Percentiles rank a stretch among this genome's conserved stretches.
These are phyloP conservation scores for Globodera rostochiensis DNA, from an alignment of 1,140 invertebrate genomes.

Conservation along the genomic window DNA sequence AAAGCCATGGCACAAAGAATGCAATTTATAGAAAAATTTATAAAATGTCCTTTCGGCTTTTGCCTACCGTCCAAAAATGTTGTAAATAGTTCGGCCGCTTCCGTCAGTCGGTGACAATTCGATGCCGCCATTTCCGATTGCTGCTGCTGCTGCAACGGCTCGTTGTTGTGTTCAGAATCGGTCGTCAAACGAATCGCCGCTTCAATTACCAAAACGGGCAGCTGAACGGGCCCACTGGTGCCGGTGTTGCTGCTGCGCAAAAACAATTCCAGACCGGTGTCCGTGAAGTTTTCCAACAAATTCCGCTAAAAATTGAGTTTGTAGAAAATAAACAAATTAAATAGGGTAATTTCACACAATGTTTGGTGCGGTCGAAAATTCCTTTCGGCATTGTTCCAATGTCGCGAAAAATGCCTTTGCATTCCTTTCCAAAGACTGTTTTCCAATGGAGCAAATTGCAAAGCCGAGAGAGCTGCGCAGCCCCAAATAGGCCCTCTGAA, in stretches of 20 bases:
- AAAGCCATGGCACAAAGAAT: too few species aligned
- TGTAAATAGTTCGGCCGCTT: neutral
- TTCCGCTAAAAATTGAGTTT: neutral
- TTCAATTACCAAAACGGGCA: neutral
- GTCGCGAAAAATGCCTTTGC: conserved; percentile 4
- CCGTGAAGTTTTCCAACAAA: neutral
- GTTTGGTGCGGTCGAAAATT: neutral
- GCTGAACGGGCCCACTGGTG: neutral
- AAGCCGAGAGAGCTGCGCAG: neutral
- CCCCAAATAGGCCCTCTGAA: neutral
- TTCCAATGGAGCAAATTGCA: conserved; percentile 7
- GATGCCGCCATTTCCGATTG: too few species aligned
- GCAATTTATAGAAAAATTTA: too few species aligned
- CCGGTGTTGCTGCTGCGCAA: neutral
- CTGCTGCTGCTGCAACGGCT: too few species aligned
- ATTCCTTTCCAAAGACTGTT: conserved; percentile 1
- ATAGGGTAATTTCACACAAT: neutral
- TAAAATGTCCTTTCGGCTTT: too few species aligned
- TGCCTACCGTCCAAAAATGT: neutral
- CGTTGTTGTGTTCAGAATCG: too few species aligned
- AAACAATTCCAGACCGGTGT: neutral
- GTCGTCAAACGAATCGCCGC: neutral
- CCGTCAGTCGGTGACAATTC: neutral
- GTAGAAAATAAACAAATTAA: too few species aligned
- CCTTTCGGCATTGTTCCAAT: conserved; percentile 6